Conservation (phyloP, 2,113 vertebrate species). For the Crotalus helleri region DNA sequence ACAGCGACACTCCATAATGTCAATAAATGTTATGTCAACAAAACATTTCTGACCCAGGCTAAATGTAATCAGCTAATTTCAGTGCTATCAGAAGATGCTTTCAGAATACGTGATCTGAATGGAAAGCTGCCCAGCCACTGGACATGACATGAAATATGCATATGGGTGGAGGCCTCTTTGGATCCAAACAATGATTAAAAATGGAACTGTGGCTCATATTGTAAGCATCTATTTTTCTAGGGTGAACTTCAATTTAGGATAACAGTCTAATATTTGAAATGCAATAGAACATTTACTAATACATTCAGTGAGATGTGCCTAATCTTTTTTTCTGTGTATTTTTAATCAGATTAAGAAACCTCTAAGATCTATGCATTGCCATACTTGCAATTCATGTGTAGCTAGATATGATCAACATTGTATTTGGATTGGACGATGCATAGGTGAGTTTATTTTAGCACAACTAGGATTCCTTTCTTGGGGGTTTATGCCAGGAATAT, state of each 20-base stretch:
- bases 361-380: slow-evolving; percentile 84
- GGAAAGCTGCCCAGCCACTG: neutral
- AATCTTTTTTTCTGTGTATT: slow-evolving; percentile 7
- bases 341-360: slow-evolving; percentile 84
- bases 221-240: neutral
- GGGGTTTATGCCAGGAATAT: fast-evolving
- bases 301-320: neutral
- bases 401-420: slow-evolving; percentile 93
- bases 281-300: neutral
- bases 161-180: neutral
- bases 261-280: neutral
- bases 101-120: neutral
- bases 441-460: slow-evolving; percentile 72
- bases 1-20: neutral
- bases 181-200: neutral
- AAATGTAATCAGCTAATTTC: neutral
- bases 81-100: neutral
- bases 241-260: neutral
- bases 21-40: neutral
- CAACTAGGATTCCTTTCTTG: neutral
- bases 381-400: slow-evolving; percentile 81
- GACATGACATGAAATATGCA: neutral
- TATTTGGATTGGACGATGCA: slow-evolving; percentile 84
- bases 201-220: neutral
- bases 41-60: neutral